phyloP scores from a whole-genome alignment of 2,888 invertebrate genomes.

The Xylota sylvarum region DNA sequence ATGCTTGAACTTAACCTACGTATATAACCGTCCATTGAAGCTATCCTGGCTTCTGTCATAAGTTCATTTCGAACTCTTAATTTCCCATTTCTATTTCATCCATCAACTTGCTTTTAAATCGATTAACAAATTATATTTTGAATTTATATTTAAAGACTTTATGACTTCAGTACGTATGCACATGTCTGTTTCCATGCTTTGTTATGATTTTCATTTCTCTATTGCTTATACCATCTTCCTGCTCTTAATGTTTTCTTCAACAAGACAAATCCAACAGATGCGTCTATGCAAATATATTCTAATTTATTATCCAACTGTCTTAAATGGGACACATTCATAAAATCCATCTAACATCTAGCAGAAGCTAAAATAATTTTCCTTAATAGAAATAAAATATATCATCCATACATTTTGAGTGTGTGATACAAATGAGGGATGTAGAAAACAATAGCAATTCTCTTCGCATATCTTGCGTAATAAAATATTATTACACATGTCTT shows the following conservation, averaged over 20 bases:
- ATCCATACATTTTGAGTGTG: constrained; percentile 3
- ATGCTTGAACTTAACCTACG: too few species aligned
- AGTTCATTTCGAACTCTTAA: too few species aligned
- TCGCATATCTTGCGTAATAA: constrained; percentile 37
- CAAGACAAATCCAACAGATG: constrained; percentile 35
- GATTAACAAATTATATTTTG: too few species aligned
- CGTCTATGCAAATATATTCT: constrained; percentile 32
- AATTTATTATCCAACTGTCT: constrained; percentile 9
- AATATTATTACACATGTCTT: constrained; percentile 49
- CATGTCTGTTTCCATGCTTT: not conserved
- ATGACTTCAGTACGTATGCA: too few species aligned
- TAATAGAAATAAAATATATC: constrained; percentile 19
- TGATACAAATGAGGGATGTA: constrained; percentile 27
- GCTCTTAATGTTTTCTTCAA: not conserved
- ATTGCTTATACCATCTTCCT: too few species aligned
- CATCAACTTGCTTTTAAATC: too few species aligned
- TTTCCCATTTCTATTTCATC: too few species aligned
- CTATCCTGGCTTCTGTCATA: too few species aligned
- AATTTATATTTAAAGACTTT: too few species aligned
- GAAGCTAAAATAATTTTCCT: constrained; percentile 15
- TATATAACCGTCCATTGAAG: too few species aligned
- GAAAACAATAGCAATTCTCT: constrained; percentile 27
- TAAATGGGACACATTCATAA: not conserved
- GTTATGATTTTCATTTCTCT: not conserved
- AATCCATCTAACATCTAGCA: not conserved